These are phyloP conservation scores for Syrrhaptes paradoxus DNA, from an alignment of 2,113 vertebrate genomes.

Conservation along the genomic window DNA sequence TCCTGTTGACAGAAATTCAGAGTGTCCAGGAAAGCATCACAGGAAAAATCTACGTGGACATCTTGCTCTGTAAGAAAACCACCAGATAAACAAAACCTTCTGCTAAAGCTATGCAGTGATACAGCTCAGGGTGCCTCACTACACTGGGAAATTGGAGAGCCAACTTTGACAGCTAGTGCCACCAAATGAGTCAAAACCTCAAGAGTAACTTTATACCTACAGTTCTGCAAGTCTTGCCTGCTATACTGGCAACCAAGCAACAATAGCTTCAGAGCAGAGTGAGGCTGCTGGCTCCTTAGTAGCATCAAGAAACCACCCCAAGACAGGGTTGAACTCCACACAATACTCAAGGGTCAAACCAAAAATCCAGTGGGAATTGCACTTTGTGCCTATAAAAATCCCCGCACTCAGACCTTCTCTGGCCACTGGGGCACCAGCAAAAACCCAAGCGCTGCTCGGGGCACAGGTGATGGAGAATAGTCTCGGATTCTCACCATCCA, in stretches of 20 bases:
- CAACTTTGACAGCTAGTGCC: background rate
- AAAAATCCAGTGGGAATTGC: background rate
- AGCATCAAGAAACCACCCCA: background rate
- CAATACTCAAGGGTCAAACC: background rate
- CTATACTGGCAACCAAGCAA: background rate
- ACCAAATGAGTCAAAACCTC: conserved; percentile 32
- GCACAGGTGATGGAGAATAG: background rate
- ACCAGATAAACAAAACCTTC: background rate
- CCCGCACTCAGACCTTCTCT: background rate
- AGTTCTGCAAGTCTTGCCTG: background rate
- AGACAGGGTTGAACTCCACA: background rate
- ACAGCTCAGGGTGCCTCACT: background rate
- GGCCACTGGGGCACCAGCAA: background rate
- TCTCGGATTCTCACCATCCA: background rate
- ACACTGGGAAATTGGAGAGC: background rate
- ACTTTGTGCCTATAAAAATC: background rate
- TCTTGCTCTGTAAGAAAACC: background rate
- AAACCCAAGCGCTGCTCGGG: background rate
- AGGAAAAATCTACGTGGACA: background rate
- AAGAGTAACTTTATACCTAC: background rate
- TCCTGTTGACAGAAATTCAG: background rate
- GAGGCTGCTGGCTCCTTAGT: background rate
- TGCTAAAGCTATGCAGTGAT: background rate
- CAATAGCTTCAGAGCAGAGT: background rate
- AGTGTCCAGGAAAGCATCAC: background rate